Conservation (phyloP, 2,888 invertebrate genomes). For the Drosophila demipolita region DNA sequence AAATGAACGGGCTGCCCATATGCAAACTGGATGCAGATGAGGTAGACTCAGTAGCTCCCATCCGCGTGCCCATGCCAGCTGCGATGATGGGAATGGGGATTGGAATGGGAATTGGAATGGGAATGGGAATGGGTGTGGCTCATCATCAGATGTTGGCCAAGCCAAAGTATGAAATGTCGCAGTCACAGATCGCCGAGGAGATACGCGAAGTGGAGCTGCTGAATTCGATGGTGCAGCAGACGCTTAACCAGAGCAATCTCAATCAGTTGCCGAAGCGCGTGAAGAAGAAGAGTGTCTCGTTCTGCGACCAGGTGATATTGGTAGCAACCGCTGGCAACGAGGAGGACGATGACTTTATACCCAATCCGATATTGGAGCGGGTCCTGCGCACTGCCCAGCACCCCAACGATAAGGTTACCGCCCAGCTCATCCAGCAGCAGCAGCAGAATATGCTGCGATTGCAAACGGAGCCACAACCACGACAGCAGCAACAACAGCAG, state of each 20-base stretch:
- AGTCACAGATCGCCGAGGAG: conserved; percentile 87
- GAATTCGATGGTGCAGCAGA: conserved; percentile 86
- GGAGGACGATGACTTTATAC: conserved; percentile 95
- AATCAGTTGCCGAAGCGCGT: conserved; percentile 87
- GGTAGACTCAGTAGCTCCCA: conserved; percentile 78
- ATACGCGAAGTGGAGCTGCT: conserved; percentile 87
- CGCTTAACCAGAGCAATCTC: conserved; percentile 84
- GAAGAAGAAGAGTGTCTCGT: conserved; percentile 97
- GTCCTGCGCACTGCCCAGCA: conserved; percentile 92
- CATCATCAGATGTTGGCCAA: conserved; percentile 69
- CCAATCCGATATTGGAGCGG: conserved; percentile 95
- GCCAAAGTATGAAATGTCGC: conserved; percentile 84
- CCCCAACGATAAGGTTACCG: conserved; percentile 85
- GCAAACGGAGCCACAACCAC: conserved; percentile 84
- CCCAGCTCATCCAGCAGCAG: conserved; percentile 87
- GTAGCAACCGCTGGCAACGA: conserved; percentile 97
- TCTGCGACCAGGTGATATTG: conserved; percentile 96
- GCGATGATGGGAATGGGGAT: neutral
- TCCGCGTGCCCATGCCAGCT: neutral
- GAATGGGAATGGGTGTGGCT: neutral
- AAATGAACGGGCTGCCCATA: conserved; percentile 85
- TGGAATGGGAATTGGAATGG: neutral
- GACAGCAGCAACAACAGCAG: conserved; percentile 70
- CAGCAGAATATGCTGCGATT: conserved; percentile 86
- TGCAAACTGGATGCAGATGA: conserved; percentile 76